Evolutionary conservation across 2,888 invertebrate genomes (phyloP).

Genomic region (Acholoe squamosa): DNA sequence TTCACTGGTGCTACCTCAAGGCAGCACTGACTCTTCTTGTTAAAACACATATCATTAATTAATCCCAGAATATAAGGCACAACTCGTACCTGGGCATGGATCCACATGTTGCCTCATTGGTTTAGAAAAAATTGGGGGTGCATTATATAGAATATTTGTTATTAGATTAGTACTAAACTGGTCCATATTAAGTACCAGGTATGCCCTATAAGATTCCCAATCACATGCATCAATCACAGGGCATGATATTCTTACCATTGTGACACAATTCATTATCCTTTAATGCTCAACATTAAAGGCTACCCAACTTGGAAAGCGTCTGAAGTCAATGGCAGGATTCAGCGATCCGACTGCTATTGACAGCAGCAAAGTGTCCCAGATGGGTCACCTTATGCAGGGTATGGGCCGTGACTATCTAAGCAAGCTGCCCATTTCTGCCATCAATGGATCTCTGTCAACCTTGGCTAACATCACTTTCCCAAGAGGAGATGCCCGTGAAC

Average conservation of each 20-base stretch:
- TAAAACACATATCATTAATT: no score
- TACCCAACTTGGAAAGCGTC: slow-evolving; percentile 12
- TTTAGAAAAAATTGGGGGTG: no score
- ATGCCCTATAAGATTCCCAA: no score
- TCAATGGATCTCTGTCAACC: neutral
- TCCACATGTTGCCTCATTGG: no score
- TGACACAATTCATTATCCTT: neutral
- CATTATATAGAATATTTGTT: no score
- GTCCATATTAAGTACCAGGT: no score
- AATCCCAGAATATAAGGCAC: no score
- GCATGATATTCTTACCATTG: neutral
- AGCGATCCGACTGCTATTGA: slow-evolving; percentile 11
- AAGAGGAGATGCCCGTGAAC: slow-evolving; percentile 30
- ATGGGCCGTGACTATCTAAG: slow-evolving; percentile 45
- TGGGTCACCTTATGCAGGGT: slow-evolving; percentile 39
- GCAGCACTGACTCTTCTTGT: no score
- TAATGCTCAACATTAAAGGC: neutral
- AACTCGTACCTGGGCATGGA: no score
- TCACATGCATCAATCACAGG: no score
- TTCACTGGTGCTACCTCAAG: no score
- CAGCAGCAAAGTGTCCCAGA: neutral
- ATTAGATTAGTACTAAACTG: no score
- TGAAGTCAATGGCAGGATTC: neutral
- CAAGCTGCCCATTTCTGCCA: neutral
- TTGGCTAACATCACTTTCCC: slow-evolving; percentile 33